Conservation (phyloP, 2,797 vertebrate species). For the Halcyon chelicuti region DNA sequence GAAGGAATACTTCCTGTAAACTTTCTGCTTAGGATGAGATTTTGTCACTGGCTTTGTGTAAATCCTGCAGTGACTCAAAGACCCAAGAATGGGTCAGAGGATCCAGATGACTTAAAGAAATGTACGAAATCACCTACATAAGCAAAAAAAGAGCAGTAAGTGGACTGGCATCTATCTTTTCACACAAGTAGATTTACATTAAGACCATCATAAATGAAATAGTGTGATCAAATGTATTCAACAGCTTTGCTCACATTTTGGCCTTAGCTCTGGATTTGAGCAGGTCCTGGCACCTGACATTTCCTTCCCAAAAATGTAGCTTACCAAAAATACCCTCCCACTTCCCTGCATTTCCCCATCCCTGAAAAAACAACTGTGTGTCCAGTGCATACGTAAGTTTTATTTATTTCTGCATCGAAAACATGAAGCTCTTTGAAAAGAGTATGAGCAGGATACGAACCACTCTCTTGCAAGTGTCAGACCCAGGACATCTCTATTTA, state of each 20-base stretch:
- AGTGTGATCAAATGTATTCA: neutral
- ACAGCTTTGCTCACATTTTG: neutral
- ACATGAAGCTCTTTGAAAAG: neutral
- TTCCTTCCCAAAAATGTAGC: neutral
- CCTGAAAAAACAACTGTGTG: neutral
- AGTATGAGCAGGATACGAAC: neutral
- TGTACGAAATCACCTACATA: neutral
- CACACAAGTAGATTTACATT: neutral
- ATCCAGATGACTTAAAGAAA: neutral
- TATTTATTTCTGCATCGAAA: neutral
- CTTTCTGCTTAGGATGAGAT: neutral
- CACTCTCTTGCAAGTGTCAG: neutral
- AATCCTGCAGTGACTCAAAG: neutral
- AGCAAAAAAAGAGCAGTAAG: neutral
- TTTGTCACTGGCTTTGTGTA: neutral
- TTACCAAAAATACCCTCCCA: neutral
- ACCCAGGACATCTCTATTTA: neutral
- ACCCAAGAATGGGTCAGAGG: neutral
- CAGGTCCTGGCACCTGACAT: neutral
- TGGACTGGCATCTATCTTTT: neutral
- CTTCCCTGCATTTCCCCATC: neutral
- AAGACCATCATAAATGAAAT: neutral
- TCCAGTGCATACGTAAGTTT: neutral
- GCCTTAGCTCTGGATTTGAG: neutral
- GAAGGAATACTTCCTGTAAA: neutral